Evolutionary conservation across 2,888 invertebrate genomes (phyloP).

Genomic region (Sarcophaga subvicina): DNA sequence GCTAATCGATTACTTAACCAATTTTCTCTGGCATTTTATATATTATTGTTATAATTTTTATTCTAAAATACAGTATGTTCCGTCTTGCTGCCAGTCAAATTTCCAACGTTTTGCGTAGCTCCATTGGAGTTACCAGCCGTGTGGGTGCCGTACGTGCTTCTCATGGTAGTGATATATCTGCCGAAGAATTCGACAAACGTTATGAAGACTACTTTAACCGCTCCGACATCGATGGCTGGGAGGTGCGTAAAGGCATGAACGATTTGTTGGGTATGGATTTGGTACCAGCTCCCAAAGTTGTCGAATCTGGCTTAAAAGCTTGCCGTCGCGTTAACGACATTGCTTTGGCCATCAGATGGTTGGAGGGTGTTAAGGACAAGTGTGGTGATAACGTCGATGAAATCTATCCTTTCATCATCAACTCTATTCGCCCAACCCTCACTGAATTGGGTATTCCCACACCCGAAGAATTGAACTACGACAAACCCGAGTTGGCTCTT

Average conservation of each 20-base stretch:
- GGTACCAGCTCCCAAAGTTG: constrained; percentile 95
- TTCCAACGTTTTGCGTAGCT: constrained; percentile 79
- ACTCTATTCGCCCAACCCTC: constrained; percentile 95
- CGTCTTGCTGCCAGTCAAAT: constrained; percentile 82
- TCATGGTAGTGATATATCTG: constrained; percentile 86
- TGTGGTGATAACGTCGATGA: constrained; percentile 89
- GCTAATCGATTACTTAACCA: constrained; percentile 71
- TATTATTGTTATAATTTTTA: constrained; percentile 18
- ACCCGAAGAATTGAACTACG: constrained; percentile 97
- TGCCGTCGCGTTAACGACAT: constrained; percentile 97
- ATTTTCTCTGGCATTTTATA: constrained; percentile 39
- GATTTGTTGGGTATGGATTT: constrained; percentile 94
- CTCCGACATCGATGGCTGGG: constrained; percentile 96
- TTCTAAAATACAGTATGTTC: constrained; percentile 81
- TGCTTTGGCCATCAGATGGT: constrained; percentile 94
- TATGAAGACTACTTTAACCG: constrained; percentile 93
- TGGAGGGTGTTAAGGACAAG: constrained; percentile 96
- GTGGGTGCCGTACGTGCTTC: constrained; percentile 77
- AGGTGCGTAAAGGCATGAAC: constrained; percentile 95
- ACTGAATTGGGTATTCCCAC: constrained; percentile 96
- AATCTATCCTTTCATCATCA: constrained; percentile 93
- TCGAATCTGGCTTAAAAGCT: constrained; percentile 93
- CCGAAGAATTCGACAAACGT: constrained; percentile 92
- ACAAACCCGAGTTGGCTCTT: constrained; percentile 95
- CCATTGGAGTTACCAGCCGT: constrained; percentile 76